phyloP scores from a whole-genome alignment of 2,797 vertebrate genomes.

The Nyctibius grandis region DNA sequence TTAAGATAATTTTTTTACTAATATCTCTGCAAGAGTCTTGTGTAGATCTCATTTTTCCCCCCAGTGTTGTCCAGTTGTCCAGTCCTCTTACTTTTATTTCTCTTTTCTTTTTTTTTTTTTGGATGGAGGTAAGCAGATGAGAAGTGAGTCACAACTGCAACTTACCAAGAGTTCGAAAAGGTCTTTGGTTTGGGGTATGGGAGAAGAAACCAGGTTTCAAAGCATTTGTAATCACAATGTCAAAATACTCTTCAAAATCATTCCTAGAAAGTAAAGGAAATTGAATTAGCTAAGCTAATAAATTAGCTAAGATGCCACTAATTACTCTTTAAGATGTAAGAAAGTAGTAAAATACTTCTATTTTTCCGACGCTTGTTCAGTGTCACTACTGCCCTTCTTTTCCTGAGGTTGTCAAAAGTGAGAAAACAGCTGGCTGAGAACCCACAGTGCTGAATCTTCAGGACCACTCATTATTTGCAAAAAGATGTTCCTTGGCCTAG shows the following conservation, averaged over 20 bases:
- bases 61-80: not conserved
- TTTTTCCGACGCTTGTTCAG: not conserved
- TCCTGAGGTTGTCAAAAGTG: not conserved
- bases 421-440: not conserved
- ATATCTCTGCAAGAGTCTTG: not conserved
- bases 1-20: not conserved
- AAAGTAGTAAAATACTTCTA: not conserved
- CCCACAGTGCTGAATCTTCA: not conserved
- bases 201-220: slow-evolving; percentile 97
- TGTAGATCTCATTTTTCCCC: not conserved
- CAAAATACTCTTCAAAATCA: slow-evolving; percentile 92
- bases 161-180: slow-evolving; percentile 90
- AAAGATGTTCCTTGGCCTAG: not conserved
- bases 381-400: not conserved
- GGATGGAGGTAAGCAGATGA: not conserved
- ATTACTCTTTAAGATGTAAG: not conserved
- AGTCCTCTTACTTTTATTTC: not conserved
- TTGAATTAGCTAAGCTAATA: not conserved
- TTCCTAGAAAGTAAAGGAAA: slow-evolving; percentile 75
- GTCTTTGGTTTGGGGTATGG: slow-evolving; percentile 86
- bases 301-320: not conserved
- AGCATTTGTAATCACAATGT: slow-evolving; percentile 92
- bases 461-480: not conserved
- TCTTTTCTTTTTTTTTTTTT: not conserved
- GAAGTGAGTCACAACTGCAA: not conserved